Conservation (phyloP, 2,113 vertebrate species). For the Pithys albifrons region DNA sequence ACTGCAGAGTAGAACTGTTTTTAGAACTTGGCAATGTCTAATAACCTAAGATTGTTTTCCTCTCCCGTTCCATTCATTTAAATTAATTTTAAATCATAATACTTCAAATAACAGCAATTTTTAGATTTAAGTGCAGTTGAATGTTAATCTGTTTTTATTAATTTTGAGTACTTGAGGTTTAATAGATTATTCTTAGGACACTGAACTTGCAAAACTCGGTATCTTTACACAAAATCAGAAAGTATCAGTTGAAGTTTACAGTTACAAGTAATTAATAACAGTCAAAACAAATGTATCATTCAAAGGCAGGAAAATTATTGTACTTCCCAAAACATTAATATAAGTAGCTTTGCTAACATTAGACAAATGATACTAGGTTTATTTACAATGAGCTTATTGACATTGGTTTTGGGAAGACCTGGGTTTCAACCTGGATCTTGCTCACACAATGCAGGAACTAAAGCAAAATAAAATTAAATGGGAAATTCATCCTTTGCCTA, state of each 20-base stretch:
- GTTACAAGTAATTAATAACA: background rate
- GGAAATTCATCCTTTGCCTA: background rate
- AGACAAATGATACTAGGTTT: background rate
- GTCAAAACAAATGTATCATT: background rate
- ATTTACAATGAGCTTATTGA: background rate
- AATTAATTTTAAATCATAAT: background rate
- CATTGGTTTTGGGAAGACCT: background rate
- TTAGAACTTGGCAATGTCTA: background rate
- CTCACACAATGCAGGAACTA: background rate
- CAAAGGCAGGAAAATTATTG: background rate
- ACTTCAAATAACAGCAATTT: background rate
- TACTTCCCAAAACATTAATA: background rate
- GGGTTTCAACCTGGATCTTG: background rate
- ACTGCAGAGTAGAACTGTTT: background rate
- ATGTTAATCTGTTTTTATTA: background rate
- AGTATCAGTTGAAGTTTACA: background rate
- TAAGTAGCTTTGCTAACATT: background rate
- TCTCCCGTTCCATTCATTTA: background rate
- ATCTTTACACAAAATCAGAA: background rate
- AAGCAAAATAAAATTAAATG: background rate
- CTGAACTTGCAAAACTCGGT: background rate
- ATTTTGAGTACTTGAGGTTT: background rate
- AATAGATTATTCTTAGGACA: background rate
- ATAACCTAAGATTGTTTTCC: background rate
- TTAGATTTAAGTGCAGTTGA: background rate